Evolutionary conservation across 2,113 vertebrate species (phyloP), one percentile per base, ranked within the genome.

Genomic region (Hyla sarda): DNA sequence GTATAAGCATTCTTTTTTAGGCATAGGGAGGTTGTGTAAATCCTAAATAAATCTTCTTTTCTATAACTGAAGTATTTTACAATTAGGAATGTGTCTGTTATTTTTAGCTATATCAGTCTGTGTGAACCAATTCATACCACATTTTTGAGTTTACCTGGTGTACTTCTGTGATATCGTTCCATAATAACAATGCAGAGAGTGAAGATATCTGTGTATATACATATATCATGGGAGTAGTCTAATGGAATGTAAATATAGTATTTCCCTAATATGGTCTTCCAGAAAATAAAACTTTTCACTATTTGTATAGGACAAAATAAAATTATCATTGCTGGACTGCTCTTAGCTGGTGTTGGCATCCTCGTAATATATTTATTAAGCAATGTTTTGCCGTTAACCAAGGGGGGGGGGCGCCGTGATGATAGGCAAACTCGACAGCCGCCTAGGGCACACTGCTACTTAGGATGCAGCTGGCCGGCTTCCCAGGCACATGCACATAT

Each of bases 71-170:
- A 74, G 76, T 81, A 86, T 86, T 86, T 86, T 81, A 86, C 76
- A 82, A 86, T 86, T 81, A 82, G 85, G 85, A 86, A 86, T 86
- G 84, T 71, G 52, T 82, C 85, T 86, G 85, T 86, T 86, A 74
- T 86, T 86, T 28, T 82, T 86, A 47, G 65, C 50, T 73, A 81
- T 79, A 86, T 86, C 67, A 48, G 78, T 81, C 52, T 82, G 77
- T 86, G 78, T 74, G 67, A 86, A 82, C 67, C 65, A 74, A 74
- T 81, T 86, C 77, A 80, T 81, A 47, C 37, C 65, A 86, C 76
- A 86, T 81, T 80, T 80, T 45, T 6, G 10, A 58, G 67, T 72
- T 62, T 81, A 82, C 85, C 67, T 86, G 77, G 47, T 72, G 71
- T 80, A 80, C 76, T 25, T 21, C 16, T 77, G 75, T 85, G 37